Evolutionary conservation across 2,797 vertebrate species (phyloP), one percentile per base, ranked within the genome.

Genomic region (Tarsius wallacei): DNA sequence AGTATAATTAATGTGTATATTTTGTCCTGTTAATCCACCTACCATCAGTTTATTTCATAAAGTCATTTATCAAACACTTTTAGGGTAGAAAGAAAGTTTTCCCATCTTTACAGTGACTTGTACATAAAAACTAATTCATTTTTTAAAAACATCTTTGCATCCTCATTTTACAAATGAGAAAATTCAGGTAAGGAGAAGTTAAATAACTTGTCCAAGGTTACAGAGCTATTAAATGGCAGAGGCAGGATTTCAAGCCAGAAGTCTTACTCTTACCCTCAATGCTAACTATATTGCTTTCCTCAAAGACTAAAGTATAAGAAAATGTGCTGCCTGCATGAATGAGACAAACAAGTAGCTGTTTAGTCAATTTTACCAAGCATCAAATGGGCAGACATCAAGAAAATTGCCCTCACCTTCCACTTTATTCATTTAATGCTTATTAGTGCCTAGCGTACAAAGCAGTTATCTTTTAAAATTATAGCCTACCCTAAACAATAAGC

Each of bases 341-440:
- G n/a, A 1, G 42, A 61, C 10, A 78, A 93, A 64, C 42, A 4
- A 88, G 33, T 70, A 83, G 19, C 15, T 73, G 10, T 12, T 91
- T 93, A 82, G 22, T 33, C 51, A 53, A 14, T 70, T 93, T 89
- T 68, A 86, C 17, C 15, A 85, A 85, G 15, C 22, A 53, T 24
- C 1, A 49, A 94, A 33, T 53, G 12, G 31, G 36, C 33, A 77
- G 19, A 49, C 26, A 80, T 68, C 33, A 78, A 59, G 49, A 89
- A 91, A 82, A 68, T 42, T 53, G 28, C 78, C 49, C n/a, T 63
- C 57, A 91, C 2, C n/a, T 47, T 68, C 36, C 80, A 90, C 47
- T 6, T 90, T 61, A 66, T n/a, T 85, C 53, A 82, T 91, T 91
- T 59, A 77, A 86, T 93, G 6, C 5, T 81, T 90, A 47, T 71